phyloP scores from a whole-genome alignment of 2,888 invertebrate genomes.

The Coenonympha arcania region DNA sequence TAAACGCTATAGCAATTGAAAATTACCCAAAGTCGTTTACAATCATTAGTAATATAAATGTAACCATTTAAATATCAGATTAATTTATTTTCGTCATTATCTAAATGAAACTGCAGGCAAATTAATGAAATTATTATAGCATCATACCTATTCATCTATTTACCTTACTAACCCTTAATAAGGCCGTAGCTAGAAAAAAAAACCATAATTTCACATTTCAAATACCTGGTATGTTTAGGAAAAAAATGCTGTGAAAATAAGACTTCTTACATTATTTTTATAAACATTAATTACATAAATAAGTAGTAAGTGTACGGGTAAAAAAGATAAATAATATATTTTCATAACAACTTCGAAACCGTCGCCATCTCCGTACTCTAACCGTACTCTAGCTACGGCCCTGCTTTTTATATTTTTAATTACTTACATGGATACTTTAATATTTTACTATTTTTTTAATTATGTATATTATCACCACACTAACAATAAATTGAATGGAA shows the following conservation, averaged over 20 bases:
- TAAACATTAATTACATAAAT: neutral
- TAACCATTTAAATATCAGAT: neutral
- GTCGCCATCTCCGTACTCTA: neutral
- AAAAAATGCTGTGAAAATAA: conserved; percentile 3
- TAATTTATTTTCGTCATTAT: neutral
- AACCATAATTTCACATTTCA: neutral
- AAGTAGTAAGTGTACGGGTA: neutral
- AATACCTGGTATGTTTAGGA: neutral
- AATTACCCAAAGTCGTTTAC: neutral
- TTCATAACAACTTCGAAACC: neutral
- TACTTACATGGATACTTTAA: neutral
- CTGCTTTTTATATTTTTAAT: neutral
- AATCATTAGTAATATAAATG: neutral
- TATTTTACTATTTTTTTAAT: conserved; percentile 14
- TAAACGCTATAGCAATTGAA: neutral
- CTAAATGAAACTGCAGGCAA: neutral
- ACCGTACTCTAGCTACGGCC: conserved; percentile 1
- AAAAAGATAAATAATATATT: neutral
- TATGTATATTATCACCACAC: neutral
- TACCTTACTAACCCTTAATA: neutral
- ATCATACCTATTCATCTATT: too few relatives aligned
- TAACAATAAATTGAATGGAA: conserved; percentile 57
- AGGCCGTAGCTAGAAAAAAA: neutral
- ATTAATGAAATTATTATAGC: neutral
- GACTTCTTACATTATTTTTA: neutral